Base-by-base conservation (phyloP, 2,113 vertebrate species). In the Rhea pennata region DNA sequence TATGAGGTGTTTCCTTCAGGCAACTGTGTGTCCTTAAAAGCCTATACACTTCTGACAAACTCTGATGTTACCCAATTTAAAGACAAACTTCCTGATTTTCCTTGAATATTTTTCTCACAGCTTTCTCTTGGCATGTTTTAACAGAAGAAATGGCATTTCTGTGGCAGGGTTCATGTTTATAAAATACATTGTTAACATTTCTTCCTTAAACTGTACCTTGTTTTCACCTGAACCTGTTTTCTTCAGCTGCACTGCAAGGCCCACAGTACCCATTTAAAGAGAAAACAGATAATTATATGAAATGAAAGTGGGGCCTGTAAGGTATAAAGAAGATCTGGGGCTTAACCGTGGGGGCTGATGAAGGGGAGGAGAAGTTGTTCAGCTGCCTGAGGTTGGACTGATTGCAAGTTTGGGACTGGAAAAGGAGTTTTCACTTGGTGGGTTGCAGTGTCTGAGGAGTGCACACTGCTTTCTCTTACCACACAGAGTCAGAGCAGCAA, bases 251-350 rank as follows among this genome's bases (percentile, higher is more conserved):
- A 15, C 10, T 86, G n/a, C 17, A 54, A 79, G 76, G 65, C 48
- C 73, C 3, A 1, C 54, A 61, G 48, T 14, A 61, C 31, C 36
- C 84, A 29, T 75, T 93, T 76, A 40, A 92, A 91, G 70, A 50
- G 39, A 96, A 95, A 96, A 36, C 33, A 48, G 62, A 39, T 64
- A 88, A 72, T 87, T 74, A 13, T 27, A 23, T 87, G 88, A 89
- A 72, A 94, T 92, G 77, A 76, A 69, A 87, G 39, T 39, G 66
- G 17, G 58, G 53, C 93, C 69, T 94, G 78, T 51, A 74, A 90
- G 59, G 36, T 87, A 79, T 79, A 91, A 92, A 94, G 84, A 92
- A 87, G 88, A 94, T 95, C 87, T 93, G 86, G 82, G 74, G 81
- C 40, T 94, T 97, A 95, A 76, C 77, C 44, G 27, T 71, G 83